Percentiles rank a stretch among this genome's conserved stretches.
Conservation (phyloP, 2,113 vertebrate genomes). For the Poecilia latipinna region DNA sequence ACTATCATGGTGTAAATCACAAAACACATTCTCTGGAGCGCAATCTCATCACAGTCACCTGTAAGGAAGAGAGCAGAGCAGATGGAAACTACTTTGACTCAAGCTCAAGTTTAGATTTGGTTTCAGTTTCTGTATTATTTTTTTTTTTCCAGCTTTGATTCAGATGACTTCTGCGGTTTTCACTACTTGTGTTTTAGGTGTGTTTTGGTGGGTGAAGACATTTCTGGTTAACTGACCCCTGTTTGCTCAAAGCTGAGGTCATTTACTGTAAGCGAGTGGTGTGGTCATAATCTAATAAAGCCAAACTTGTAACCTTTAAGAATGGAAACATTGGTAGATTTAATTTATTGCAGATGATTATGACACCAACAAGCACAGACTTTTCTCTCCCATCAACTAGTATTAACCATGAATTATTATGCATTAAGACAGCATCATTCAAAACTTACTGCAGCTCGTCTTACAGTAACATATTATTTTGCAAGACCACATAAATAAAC, state of each 20-base stretch:
- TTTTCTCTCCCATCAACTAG: no score
- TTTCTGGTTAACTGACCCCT: conserved; percentile 2
- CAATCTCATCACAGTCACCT: conserved; percentile 59
- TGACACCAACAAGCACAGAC: no score
- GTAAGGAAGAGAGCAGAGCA: conserved; percentile 40
- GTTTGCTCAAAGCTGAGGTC: conserved; percentile 19
- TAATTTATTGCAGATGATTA: no score
- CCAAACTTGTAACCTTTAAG: background rate
- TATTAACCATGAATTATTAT: background rate
- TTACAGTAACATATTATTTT: background rate
- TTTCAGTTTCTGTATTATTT: conserved; percentile 1
- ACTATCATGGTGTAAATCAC: conserved; percentile 75
- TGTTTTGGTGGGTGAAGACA: conserved; percentile 28
- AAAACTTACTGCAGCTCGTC: background rate
- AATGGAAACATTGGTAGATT: background rate
- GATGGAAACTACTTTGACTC: conserved; percentile 41
- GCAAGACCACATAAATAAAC: conserved; percentile 20
- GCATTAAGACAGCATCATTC: background rate
- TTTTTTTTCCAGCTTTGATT: background rate
- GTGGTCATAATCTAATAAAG: background rate
- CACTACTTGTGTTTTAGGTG: conserved; percentile 36
- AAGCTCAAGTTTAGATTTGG: conserved; percentile 29
- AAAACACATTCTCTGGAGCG: conserved; percentile 64
- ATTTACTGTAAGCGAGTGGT: background rate
- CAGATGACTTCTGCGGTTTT: conserved; percentile 31